Evolutionary conservation across 2,888 invertebrate species (phyloP).

Genomic region (Rotaria socialis): DNA sequence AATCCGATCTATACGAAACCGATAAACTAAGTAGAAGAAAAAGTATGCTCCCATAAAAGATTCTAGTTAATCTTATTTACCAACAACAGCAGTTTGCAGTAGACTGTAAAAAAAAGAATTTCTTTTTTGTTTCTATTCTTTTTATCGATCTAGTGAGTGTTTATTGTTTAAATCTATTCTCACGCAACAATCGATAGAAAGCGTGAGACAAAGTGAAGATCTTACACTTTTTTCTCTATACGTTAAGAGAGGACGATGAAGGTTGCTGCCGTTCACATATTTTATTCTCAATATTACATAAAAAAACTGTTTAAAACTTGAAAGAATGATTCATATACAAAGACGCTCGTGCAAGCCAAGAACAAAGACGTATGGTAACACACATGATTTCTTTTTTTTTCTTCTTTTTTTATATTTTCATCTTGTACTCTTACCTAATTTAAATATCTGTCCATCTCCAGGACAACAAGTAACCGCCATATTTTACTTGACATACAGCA

Average conservation of each 20-base stretch:
- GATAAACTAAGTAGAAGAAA: too few species aligned
- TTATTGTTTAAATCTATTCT: not conserved
- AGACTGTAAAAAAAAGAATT: not conserved
- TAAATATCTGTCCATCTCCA: not conserved
- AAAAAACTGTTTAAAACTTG: not conserved
- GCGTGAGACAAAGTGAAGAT: not conserved
- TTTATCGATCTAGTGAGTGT: not conserved
- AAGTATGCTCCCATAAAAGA: too few species aligned
- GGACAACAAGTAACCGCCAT: not conserved
- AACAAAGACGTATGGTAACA: not conserved
- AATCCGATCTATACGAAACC: too few species aligned
- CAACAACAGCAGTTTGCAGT: too few species aligned
- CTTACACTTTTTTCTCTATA: not conserved
- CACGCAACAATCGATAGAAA: not conserved
- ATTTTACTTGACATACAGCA: not conserved
- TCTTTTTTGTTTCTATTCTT: not conserved
- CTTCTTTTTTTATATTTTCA: not conserved
- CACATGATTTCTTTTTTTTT: not conserved
- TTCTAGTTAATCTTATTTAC: too few species aligned
- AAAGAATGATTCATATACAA: not conserved
- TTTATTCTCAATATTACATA: not conserved
- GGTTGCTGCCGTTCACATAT: not conserved
- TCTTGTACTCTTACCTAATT: not conserved
- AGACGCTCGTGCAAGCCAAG: not conserved
- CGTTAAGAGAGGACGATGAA: not conserved